Base-by-base conservation (phyloP, 2,797 vertebrate species). In the Spheniscus humboldti region DNA sequence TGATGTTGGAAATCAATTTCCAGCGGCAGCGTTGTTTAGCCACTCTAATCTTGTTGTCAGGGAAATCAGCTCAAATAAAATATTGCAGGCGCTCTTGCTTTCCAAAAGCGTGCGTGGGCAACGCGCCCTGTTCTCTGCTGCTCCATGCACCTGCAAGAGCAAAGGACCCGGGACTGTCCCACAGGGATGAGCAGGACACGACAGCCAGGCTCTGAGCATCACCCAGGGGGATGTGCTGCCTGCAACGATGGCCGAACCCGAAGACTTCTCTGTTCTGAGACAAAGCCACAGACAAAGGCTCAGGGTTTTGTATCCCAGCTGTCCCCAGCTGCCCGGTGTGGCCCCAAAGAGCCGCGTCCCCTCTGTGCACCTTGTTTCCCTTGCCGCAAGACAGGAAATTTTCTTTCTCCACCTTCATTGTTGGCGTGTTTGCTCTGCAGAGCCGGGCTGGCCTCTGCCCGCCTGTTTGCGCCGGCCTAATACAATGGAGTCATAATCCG, bases 371-470 rank as follows among this genome's bases (percentile, higher is more conserved):
- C 28, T 83, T 48, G 13, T 74, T 90, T 91, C 68, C 81, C 81
- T 50, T 7, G 0, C 72, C 0, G 0, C 2, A 18, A 31, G 77
- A 93, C 81, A 93, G 94, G 96, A 96, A 86, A 91, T 83, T 86
- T 91, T 90, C 75, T 47, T 72, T 96, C 78, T 95, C 74, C 68
- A 68, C 84, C 78, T 93, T 73, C 91, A 95, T 93, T 95, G 88
- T 92, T 81, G 78, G 68, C 5, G 2, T 68, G 83, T 63, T 95
- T 85, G 77, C 55, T 66, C 87, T 73, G 39, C 63, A 72, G 79
- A 79, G 76, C 64, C 9, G 6, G 63, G 35, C 63, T 50, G 83
- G 43, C 66, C 71, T 23, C 94, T 64, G 60, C n/a, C 62, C 0
- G 24, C 35, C 74, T 75, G 37, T 75, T 72, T 92, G 75, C 64